phyloP scores from a whole-genome alignment of 2,113 vertebrate species.

The Calidris pugnax region DNA sequence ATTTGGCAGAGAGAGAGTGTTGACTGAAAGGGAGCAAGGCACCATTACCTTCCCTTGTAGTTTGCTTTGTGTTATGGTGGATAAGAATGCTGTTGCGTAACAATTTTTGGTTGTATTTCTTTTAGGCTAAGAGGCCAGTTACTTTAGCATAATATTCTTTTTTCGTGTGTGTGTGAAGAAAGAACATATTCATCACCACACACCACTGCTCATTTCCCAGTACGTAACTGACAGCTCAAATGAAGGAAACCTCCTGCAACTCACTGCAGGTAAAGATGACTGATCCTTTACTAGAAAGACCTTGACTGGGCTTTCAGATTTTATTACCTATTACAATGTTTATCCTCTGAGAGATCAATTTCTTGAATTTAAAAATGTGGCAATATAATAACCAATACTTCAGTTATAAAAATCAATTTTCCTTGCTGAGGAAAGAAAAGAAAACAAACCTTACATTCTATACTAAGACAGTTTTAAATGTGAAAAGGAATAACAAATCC shows the following conservation, averaged over 20 bases:
- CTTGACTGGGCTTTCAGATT: not conserved
- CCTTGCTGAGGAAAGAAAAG: not conserved
- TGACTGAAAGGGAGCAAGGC: constrained; percentile 62
- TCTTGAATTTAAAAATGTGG: not conserved
- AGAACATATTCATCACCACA: not conserved
- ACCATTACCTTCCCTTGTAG: constrained; percentile 18
- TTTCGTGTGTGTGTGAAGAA: not conserved
- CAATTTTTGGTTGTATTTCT: not conserved
- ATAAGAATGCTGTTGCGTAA: constrained; percentile 3
- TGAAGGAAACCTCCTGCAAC: not conserved
- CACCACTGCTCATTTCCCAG: not conserved
- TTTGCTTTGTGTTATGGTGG: not conserved
- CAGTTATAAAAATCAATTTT: not conserved
- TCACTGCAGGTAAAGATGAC: not conserved
- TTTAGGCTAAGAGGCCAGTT: not conserved
- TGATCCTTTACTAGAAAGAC: not conserved
- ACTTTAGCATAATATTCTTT: not conserved
- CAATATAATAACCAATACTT: not conserved
- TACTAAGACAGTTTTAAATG: not conserved
- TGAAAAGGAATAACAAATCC: not conserved
- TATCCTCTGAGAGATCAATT: not conserved
- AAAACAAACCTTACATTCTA: not conserved
- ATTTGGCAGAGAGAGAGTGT: constrained; percentile 55
- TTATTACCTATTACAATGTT: not conserved
- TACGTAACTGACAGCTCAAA: not conserved